Percentiles rank a stretch among this genome's conserved stretches.
phyloP scores from a whole-genome alignment of 2,113 vertebrate species.

The Pycnonotus jocosus region DNA sequence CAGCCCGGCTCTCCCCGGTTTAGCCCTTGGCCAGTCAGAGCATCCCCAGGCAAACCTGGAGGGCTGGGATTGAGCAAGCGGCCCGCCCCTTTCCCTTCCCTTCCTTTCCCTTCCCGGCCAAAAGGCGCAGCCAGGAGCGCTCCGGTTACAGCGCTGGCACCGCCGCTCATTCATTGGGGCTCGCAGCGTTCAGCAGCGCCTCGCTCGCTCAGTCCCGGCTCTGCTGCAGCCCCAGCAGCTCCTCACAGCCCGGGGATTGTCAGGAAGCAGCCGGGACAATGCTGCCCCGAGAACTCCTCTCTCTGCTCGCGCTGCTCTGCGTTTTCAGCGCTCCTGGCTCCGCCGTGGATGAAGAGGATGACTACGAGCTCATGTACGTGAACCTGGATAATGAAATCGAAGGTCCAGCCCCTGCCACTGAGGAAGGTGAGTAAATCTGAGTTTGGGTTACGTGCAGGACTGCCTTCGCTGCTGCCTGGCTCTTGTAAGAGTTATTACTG shows the following conservation, averaged over 20 bases:
- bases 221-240: neutral
- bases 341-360: slow-evolving; percentile 35
- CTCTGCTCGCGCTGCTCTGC: slow-evolving; percentile 59
- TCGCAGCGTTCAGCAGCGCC: neutral
- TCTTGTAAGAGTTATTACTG: neutral
- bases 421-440: slow-evolving; percentile 69
- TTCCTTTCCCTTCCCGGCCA: neutral
- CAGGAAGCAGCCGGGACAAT: neutral
- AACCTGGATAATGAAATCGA: slow-evolving; percentile 77
- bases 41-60: neutral
- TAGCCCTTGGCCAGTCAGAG: neutral
- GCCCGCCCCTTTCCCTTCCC: slow-evolving; percentile 37
- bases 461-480: neutral
- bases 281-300: slow-evolving; percentile 53
- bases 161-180: slow-evolving; percentile 74
- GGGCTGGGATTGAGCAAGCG: slow-evolving; percentile 52
- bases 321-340: slow-evolving; percentile 59
- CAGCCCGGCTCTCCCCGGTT: neutral
- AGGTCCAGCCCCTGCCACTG: slow-evolving; percentile 73
- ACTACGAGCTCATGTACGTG: slow-evolving; percentile 75
- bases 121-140: slow-evolving; percentile 61
- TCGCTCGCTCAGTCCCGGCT: neutral
- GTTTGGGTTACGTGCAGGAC: neutral
- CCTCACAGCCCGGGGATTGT: neutral
- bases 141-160: slow-evolving; percentile 73